Percentiles rank a stretch among this genome's conserved stretches.
Conservation (phyloP, 2,888 invertebrate genomes). For the Leucoptera coffeella region DNA sequence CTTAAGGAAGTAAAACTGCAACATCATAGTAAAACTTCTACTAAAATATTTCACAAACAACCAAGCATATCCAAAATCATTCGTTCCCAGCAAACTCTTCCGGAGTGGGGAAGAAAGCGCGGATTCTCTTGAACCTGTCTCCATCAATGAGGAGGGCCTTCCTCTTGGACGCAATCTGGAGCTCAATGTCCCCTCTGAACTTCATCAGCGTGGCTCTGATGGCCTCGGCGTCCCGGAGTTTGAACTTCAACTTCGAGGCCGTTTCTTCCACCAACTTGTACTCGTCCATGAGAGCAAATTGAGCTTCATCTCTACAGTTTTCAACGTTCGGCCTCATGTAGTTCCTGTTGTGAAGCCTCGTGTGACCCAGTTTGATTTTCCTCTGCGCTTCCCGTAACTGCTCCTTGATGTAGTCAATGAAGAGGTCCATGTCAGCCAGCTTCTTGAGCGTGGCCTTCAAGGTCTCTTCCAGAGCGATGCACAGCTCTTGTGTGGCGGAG, state of each 20-base stretch:
- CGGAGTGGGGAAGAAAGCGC: conserved; percentile 64
- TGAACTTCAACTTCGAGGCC: conserved; percentile 42
- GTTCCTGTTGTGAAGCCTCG: conserved; percentile 68
- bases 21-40: too few species aligned
- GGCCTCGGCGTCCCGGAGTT: conserved; percentile 59
- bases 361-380: conserved; percentile 77
- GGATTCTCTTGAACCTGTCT: conserved; percentile 54
- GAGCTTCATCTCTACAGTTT: conserved; percentile 76
- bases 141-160: conserved; percentile 64
- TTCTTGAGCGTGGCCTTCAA: conserved; percentile 66
- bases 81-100: conserved; percentile 55
- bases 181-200: conserved; percentile 59
- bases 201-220: conserved; percentile 46
- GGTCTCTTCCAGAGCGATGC: conserved; percentile 62
- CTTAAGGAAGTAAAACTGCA: too few species aligned
- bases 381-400: conserved; percentile 66
- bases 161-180: conserved; percentile 64
- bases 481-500: conserved; percentile 65
- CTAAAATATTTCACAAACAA: too few species aligned
- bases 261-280: conserved; percentile 55
- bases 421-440: conserved; percentile 69
- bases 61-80: too few species aligned
- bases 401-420: conserved; percentile 63
- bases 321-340: conserved; percentile 70
- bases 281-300: conserved; percentile 68